Conservation (phyloP, 2,113 vertebrate genomes). For the Hymenochirus boettgeri region DNA sequence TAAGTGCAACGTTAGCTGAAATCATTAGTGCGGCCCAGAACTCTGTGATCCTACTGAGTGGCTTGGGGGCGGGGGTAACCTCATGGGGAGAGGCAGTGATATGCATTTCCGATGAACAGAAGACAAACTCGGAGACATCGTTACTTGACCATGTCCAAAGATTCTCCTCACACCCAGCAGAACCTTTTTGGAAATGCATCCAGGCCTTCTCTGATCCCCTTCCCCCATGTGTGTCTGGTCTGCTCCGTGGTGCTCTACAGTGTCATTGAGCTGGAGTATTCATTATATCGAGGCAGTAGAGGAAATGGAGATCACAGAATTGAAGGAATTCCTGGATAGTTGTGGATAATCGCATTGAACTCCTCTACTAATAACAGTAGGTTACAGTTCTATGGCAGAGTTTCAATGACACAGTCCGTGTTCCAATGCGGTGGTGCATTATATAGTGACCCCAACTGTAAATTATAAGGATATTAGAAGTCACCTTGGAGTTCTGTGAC, state of each 20-base stretch:
- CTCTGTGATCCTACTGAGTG: not conserved
- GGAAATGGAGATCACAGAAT: not conserved
- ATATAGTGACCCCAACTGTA: too few species aligned
- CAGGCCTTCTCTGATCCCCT: not conserved
- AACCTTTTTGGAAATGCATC: not conserved
- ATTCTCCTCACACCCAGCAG: not conserved
- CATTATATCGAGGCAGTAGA: not conserved
- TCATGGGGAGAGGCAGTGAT: not conserved
- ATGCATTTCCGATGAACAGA: not conserved
- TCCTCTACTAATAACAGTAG: not conserved
- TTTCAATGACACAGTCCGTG: too few species aligned
- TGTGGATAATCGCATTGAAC: not conserved
- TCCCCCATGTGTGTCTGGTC: slow-evolving; percentile 4
- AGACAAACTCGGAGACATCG: too few species aligned
- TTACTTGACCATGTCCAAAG: not conserved
- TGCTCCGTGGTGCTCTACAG: slow-evolving; percentile 8
- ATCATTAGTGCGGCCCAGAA: not conserved
- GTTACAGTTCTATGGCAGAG: not conserved
- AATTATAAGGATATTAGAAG: too few species aligned
- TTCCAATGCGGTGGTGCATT: too few species aligned
- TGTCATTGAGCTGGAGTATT: not conserved
- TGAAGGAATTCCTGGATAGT: not conserved
- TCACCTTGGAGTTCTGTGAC: too few species aligned
- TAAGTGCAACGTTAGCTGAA: not conserved
- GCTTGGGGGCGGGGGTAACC: not conserved